Base-by-base conservation (phyloP, 2,888 invertebrate species). In the Leptinotarsa rubiginosa region DNA sequence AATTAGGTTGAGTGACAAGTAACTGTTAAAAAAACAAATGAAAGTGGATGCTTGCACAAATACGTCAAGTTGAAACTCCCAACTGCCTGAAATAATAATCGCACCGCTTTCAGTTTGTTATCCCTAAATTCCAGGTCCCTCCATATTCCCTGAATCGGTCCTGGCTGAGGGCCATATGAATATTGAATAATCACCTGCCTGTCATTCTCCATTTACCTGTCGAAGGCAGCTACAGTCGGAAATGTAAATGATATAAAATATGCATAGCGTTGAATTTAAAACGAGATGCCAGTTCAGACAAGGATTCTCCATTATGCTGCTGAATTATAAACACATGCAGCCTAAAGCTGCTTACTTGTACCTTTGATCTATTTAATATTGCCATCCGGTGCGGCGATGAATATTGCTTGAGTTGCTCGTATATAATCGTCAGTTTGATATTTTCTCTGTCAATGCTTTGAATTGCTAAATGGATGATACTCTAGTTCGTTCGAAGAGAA, bases 271-370 rank as follows among this genome's bases (percentile, higher is more conserved):
- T 80, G 80, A 83, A 83, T 80, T 83, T 82, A 82, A 84, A 84
- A 84, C 78, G 80, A 82, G 82, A 47, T 69, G 69, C 56, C 69
- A 82, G 82, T 84, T 82, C 82, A 81, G 84, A 85, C 86, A 85
- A 84, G 84, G 84, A 84, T 85, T 84, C 80, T 81, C 85, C 85
- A 86, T 86, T 85, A 86, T 82, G 79, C 83, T 80, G 79, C 79
- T 86, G 81, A 83, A 86, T 86, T 84, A 86, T 85, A 79, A 84
- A 85, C 85, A 18, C 83, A 74, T 77, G 77, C 78, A 83, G 81
- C 81, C 80, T 78, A 79, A 79, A 76, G 75, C 65, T 70, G 76
- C 76, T 67, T 72, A 77, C 74, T 74, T 77, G 75, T 75, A 56
- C 69, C 69, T 69, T 56, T 69, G 69, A 69, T 69, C 62, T 62